Evolutionary conservation across 2,113 vertebrate species (phyloP).

Genomic region (Megaceryle maxima): DNA sequence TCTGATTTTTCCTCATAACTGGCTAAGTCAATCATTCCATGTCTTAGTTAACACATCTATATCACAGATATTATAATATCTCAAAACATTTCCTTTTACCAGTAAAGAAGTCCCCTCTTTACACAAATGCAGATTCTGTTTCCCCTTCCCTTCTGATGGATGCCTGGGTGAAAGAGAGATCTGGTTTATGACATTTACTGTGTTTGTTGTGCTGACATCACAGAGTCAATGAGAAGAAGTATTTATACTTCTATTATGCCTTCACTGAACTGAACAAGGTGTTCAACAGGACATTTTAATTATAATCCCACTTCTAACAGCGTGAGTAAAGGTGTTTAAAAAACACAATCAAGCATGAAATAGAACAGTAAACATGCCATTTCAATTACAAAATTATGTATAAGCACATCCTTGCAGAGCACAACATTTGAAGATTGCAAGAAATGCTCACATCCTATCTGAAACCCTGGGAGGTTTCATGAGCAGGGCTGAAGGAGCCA

Average conservation of each 20-base stretch:
- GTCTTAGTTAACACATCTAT: not conserved
- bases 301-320: slow-evolving; percentile 60
- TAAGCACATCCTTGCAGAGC: slow-evolving; percentile 50
- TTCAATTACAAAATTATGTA: slow-evolving; percentile 64
- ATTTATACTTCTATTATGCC: slow-evolving; percentile 69
- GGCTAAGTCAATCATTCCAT: not conserved
- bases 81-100: not conserved
- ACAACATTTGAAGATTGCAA: slow-evolving; percentile 36
- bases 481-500: not conserved
- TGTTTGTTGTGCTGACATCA: slow-evolving; percentile 57
- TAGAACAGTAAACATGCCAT: slow-evolving; percentile 70
- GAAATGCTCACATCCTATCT: slow-evolving; percentile 29
- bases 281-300: slow-evolving; percentile 69
- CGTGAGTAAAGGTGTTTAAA: slow-evolving; percentile 63
- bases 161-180: slow-evolving; percentile 23
- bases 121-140: not conserved
- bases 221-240: slow-evolving; percentile 63
- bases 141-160: not conserved
- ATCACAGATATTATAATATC: not conserved
- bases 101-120: not conserved
- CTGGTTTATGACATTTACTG: slow-evolving; percentile 38
- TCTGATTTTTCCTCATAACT: not conserved
- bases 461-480: slow-evolving; percentile 2
- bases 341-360: slow-evolving; percentile 68
- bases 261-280: slow-evolving; percentile 72